Conservation (phyloP, 2,888 invertebrate species). For the Pediacus dermestoides region DNA sequence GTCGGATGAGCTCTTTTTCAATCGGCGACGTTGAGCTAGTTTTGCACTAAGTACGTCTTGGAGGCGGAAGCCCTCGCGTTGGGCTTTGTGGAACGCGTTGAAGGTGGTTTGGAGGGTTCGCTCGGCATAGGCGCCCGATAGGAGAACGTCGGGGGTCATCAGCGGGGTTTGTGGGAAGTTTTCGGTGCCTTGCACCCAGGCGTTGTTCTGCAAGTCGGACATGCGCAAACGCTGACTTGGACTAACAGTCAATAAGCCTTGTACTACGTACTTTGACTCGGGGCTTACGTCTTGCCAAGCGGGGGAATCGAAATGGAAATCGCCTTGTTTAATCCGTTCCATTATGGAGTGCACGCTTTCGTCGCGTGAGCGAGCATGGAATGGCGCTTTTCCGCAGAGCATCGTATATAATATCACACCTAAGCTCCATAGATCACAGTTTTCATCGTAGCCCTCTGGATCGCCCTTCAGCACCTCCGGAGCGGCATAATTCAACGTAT, state of each 20-base stretch:
- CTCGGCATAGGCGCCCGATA: slow-evolving; percentile 49
- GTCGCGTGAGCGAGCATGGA: slow-evolving; percentile 66
- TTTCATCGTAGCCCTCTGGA: slow-evolving; percentile 77
- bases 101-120: slow-evolving; percentile 61
- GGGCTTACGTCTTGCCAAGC: slow-evolving; percentile 72
- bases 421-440: slow-evolving; percentile 94
- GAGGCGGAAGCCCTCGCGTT: slow-evolving; percentile 68
- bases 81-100: slow-evolving; percentile 66
- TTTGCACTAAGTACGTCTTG: slow-evolving; percentile 70
- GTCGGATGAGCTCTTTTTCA: slow-evolving; percentile 55
- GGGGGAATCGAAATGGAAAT: slow-evolving; percentile 67
- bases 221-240: slow-evolving; percentile 69
- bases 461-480: slow-evolving; percentile 78
- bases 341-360: slow-evolving; percentile 75
- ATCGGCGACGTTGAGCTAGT: slow-evolving; percentile 64
- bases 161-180: slow-evolving; percentile 54
- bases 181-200: slow-evolving; percentile 59
- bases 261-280: slow-evolving; percentile 72
- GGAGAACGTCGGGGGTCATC: slow-evolving; percentile 60
- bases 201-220: slow-evolving; percentile 61
- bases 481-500: slow-evolving; percentile 91
- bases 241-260: slow-evolving; percentile 75
- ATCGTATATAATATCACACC: slow-evolving; percentile 78
- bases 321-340: slow-evolving; percentile 73
- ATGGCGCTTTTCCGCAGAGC: slow-evolving; percentile 84